A percentile compares a stretch with the other conserved stretches of the same genome.
phyloP scores from a whole-genome alignment of 2,797 vertebrate species.

The Lemur catta region DNA sequence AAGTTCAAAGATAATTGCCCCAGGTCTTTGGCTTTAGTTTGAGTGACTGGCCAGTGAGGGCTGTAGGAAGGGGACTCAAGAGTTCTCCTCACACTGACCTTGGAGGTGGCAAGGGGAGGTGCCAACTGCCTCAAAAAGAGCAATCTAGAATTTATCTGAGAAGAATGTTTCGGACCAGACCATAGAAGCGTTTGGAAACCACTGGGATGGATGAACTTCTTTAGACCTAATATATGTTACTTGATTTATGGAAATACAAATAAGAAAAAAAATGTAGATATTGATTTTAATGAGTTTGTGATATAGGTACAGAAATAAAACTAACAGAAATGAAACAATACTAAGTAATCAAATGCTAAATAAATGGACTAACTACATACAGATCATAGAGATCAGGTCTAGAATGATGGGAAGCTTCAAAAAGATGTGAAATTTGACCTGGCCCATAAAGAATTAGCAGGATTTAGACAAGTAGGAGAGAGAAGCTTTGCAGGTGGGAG shows the following conservation, averaged over 20 bases:
- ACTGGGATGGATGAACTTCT: neutral
- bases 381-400: neutral
- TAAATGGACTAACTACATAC: neutral
- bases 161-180: neutral
- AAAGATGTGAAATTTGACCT: neutral
- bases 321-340: neutral
- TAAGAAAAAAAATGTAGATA: neutral
- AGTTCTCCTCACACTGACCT: neutral
- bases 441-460: neutral
- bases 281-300: neutral
- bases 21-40: neutral
- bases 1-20: neutral
- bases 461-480: neutral
- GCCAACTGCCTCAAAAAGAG: neutral
- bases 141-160: neutral
- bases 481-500: neutral
- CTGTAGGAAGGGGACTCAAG: neutral
- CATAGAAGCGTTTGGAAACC: neutral
- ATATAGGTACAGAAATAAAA: neutral
- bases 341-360: neutral
- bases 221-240: neutral
- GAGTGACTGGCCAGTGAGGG: neutral
- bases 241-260: neutral
- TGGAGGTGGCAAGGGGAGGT: accelerated
- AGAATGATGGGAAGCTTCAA: neutral